Conservation (phyloP, 1,140 invertebrate species). For the Bombus cullumanus region DNA sequence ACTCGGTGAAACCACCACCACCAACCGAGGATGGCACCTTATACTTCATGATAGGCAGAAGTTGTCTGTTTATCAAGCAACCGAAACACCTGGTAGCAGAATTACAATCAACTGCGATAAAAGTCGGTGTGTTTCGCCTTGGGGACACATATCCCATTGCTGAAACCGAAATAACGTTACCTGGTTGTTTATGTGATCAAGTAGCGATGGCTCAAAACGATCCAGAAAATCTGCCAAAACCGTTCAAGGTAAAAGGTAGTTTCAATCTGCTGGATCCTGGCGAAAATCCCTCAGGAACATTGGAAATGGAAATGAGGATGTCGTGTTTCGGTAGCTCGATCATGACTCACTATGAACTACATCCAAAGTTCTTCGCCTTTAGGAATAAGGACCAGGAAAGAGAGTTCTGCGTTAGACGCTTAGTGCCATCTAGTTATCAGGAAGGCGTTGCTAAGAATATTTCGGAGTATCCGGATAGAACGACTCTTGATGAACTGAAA, state of each 20-base stretch:
- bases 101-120: conserved; percentile 69
- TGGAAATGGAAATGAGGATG: conserved; percentile 73
- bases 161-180: conserved; percentile 71
- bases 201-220: conserved; percentile 77
- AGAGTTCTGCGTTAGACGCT: conserved; percentile 67
- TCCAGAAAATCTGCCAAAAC: conserved; percentile 69
- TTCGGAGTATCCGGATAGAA: conserved; percentile 25
- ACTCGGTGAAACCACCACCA: conserved; percentile 53
- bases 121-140: conserved; percentile 75
- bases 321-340: conserved; percentile 74
- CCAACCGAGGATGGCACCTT: conserved; percentile 58
- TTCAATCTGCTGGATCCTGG: conserved; percentile 75
- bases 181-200: conserved; percentile 79
- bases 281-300: conserved; percentile 71
- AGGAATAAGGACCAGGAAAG: conserved; percentile 65
- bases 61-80: conserved; percentile 75
- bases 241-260: conserved; percentile 71
- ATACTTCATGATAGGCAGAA: conserved; percentile 72
- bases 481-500: conserved; percentile 34
- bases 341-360: conserved; percentile 72
- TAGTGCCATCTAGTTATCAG: conserved; percentile 51
- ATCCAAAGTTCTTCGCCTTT: conserved; percentile 63
- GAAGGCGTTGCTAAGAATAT: conserved; percentile 1
- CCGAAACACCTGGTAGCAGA: conserved; percentile 72
- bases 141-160: conserved; percentile 79